Conservation (phyloP, 2,113 vertebrate species). For the Merops nubicus region DNA sequence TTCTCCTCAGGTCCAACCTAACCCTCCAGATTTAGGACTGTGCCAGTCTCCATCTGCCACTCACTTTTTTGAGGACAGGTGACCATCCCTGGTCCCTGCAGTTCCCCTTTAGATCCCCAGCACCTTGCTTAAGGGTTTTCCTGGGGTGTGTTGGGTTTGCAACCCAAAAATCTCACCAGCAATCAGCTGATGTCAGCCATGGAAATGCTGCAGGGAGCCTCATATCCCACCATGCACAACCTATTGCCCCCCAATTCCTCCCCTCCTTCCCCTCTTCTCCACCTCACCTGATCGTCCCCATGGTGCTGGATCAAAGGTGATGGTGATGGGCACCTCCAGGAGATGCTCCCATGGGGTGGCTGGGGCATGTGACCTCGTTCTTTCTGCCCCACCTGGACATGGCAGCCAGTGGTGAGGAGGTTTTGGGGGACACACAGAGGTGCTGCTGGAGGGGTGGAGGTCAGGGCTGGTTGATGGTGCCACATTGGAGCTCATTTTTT, state of each 20-base stretch:
- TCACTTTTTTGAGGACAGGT: too few species aligned
- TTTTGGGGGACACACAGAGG: background rate
- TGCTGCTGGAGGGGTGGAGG: background rate
- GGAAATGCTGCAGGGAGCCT: background rate
- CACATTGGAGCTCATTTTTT: rapidly evolving
- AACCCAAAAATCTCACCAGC: background rate
- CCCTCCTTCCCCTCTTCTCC: background rate
- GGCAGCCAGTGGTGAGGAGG: background rate
- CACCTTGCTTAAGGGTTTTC: too few species aligned
- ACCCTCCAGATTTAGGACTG: too few species aligned
- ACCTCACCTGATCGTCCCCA: rapidly evolving
- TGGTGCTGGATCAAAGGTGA: background rate
- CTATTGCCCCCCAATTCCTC: background rate
- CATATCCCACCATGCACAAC: background rate
- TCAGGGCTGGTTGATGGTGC: background rate
- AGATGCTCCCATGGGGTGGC: background rate
- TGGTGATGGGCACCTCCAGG: background rate
- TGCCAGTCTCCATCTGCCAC: too few species aligned
- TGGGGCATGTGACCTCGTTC: rapidly evolving
- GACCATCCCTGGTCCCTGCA: too few species aligned
- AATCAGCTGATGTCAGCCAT: rapidly evolving
- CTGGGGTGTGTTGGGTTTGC: too few species aligned
- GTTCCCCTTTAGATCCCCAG: too few species aligned
- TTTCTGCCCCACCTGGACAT: rapidly evolving
- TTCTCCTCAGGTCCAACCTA: background rate